Evolutionary conservation across 2,888 invertebrate species (phyloP), one percentile per base, ranked within the genome.

Genomic region (Neoitamus cyanurus): DNA sequence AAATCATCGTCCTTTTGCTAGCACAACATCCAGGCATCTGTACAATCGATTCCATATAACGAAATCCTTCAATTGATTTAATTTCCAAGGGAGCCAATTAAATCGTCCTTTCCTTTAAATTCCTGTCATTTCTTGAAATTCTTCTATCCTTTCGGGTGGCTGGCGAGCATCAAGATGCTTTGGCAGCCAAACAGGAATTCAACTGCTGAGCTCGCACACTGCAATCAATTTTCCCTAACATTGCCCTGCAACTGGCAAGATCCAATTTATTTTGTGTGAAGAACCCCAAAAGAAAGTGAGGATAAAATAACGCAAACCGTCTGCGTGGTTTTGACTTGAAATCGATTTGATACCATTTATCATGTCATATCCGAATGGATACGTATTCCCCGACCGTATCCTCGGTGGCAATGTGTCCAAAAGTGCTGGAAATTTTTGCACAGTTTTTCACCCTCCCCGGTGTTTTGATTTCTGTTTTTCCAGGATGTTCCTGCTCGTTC

Each of bases 101-200:
- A 58, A 58, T 58, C 58, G 15, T 58, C 58, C 58, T 58, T 25
- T 58, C 3, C 58, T 15, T 25, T 58, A 20, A 58, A 58, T 58
- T 58, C 58, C 15, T 58, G 58, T 58, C 58, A 58, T 58, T 58
- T 9, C 25, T 58, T 58, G 58, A 58, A 58, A 58, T 58, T 6
- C 58, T 20, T 25, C 58, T 58, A 58, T 58, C 58, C 58, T 58
- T 58, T 58, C 58, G 58, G 58, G 58, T 20, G 20, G 58, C 20
- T 58, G 58, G 58, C 25, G 58, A 25, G 25, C 2, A 58, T 7
- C 20, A 58, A 20, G 58, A 9, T 20, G 20, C 58, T 20, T 58
- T 58, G 58, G 58, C 58, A 58, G 58, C 58, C 58, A 58, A 58
- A 58, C 58, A 58, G 58, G 58, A 58, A 58, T 58, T 58, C 58